Evolutionary conservation across 2,888 invertebrate species (phyloP), one percentile per base, ranked within the genome.

Genomic region (Cephus sareptanus): DNA sequence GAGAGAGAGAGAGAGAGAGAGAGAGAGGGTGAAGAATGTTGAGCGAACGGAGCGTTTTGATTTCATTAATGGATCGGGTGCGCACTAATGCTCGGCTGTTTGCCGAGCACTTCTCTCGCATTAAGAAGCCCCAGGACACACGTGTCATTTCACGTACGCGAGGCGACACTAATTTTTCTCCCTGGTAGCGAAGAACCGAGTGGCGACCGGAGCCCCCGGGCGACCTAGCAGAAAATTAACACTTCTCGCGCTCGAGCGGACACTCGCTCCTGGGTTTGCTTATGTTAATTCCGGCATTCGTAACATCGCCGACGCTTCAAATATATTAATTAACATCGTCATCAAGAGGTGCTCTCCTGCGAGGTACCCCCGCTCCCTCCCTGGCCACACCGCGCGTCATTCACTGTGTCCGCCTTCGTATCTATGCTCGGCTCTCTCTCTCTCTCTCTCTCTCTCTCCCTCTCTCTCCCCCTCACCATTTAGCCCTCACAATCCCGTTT

Each of bases 241-340:
- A 90, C 90, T 89, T 90, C 87, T 84, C 84, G 87, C 82, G 76
- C 73, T 76, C 73, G 74, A 33, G 23, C 76, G 82, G 83, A 83
- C 82, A 84, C 85, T 83, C 80, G 83, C 83, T 82, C 81, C 81
- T 81, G 82, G 81, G 89, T 90, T 90, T 90, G 86, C 86, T 90
- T 90, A 90, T 90, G 90, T 87, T 90, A 90, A 90, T 90, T 86
- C 85, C 81, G 79, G 85, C 85, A 82, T 84, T 83, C 81, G 79
- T 79, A 78, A 75, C 78, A 76, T 80, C 78, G 82, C 79, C 83
- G 85, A 85, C 86, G 83, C 85, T 85, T 85, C 90, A 88, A 90
- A 90, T 90, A 90, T 90, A 90, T 90, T 89, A 90, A 90, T 90
- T 90, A 90, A 90, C 90, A 89, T 90, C 89, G 89, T 89, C 90